These are phyloP conservation scores for Mustela lutreola DNA, from an alignment of 2,113 vertebrate species.

Conservation along the genomic window DNA sequence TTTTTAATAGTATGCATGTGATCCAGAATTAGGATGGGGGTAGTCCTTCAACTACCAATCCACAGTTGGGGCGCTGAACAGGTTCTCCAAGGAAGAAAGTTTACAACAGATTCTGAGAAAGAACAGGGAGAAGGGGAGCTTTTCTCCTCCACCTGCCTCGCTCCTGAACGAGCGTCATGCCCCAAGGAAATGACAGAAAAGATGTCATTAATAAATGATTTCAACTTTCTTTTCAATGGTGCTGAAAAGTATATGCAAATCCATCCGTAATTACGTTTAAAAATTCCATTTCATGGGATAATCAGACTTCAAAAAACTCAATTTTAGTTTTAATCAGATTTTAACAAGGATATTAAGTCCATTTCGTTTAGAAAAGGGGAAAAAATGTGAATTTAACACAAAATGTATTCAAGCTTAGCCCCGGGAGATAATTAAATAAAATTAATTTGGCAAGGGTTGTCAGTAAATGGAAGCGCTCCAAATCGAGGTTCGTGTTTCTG, in stretches of 20 bases:
- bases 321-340: constrained; percentile 94
- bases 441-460: constrained; percentile 91
- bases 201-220: constrained; percentile 93
- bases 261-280: constrained; percentile 92
- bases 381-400: constrained; percentile 91
- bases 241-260: constrained; percentile 93
- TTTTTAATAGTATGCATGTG: too few species aligned
- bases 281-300: constrained; percentile 94
- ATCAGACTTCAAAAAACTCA: constrained; percentile 94
- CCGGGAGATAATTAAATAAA: constrained; percentile 93
- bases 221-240: constrained; percentile 89
- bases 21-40: too few species aligned
- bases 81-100: neutral
- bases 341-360: constrained; percentile 92
- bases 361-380: constrained; percentile 88
- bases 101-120: neutral
- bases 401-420: constrained; percentile 92
- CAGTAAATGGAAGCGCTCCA: constrained; percentile 87
- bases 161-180: constrained; percentile 68
- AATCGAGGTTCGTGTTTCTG: constrained; percentile 77
- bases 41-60: too few species aligned
- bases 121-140: neutral
- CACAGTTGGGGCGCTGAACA: neutral
- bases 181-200: constrained; percentile 85
- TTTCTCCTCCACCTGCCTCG: neutral